Evolutionary conservation across 92 coral and sea anemone genomes (phyloP).

Genomic region (Actinostola sp.): DNA sequence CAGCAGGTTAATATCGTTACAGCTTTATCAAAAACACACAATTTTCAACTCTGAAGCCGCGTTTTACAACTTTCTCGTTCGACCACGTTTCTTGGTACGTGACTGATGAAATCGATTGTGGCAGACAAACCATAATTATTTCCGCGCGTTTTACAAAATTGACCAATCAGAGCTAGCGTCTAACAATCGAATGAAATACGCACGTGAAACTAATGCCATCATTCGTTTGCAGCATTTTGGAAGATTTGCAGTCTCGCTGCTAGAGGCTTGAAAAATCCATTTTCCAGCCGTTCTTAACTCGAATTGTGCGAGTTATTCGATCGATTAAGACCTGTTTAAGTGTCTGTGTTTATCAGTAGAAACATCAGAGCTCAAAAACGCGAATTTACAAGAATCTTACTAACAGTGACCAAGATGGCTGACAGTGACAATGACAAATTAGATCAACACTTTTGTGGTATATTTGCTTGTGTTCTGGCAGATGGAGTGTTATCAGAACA

Average conservation of each 20-base stretch:
- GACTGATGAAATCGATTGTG: too few species aligned
- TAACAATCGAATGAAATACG: background rate
- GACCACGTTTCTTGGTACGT: background rate
- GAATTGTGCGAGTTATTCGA: too few species aligned
- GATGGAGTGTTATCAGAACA: conserved; percentile 76
- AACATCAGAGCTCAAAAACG: too few species aligned
- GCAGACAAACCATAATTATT: background rate
- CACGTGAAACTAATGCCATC: background rate
- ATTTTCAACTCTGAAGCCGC: too few species aligned
- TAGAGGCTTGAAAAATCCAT: background rate
- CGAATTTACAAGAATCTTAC: too few species aligned
- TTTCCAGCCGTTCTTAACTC: too few species aligned
- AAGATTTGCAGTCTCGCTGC: background rate
- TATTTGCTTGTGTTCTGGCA: conserved; percentile 90
- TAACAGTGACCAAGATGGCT: conserved; percentile 13
- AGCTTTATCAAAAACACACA: too few species aligned
- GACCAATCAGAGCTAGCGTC: conserved; percentile 1
- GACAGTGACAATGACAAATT: conserved; percentile 38
- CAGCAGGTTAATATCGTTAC: too few species aligned
- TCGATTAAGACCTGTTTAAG: too few species aligned
- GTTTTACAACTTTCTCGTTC: background rate
- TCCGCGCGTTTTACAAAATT: conserved; percentile 3
- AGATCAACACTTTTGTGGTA: conserved; percentile 84
- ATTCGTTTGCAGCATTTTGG: background rate
- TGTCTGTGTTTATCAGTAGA: too few species aligned